A percentile compares a stretch with the other conserved stretches of the same genome.
Evolutionary conservation across 1,140 invertebrate genomes (phyloP).

Genomic region (Hesperophylax magnus): DNA sequence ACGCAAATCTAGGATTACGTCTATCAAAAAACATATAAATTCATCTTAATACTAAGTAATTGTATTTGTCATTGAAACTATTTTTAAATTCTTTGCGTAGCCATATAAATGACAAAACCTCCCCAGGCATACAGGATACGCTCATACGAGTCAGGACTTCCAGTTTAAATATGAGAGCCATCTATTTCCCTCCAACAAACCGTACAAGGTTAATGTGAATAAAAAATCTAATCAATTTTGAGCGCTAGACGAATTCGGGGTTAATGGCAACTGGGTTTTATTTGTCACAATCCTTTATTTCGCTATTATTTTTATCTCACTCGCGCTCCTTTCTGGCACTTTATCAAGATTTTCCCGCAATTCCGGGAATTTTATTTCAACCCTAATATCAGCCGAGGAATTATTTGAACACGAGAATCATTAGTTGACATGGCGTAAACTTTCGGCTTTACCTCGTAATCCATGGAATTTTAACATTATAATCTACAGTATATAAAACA

Average conservation of each 20-base stretch:
- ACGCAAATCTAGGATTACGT: too few relatives aligned
- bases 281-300: conserved; percentile 14
- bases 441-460: neutral
- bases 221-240: neutral
- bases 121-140: too few relatives aligned
- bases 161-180: too few relatives aligned
- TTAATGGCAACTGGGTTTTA: neutral
- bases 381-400: neutral
- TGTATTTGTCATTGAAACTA: too few relatives aligned
- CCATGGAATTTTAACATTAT: neutral
- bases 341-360: conserved; percentile 6
- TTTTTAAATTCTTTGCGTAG: too few relatives aligned
- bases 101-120: too few relatives aligned
- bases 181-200: too few relatives aligned
- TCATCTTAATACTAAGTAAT: too few relatives aligned
- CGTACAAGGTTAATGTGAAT: neutral
- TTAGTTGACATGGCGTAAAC: neutral
- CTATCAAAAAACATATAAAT: too few relatives aligned
- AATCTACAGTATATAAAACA: neutral
- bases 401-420: conserved; percentile 8
- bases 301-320: conserved; percentile 4
- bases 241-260: neutral
- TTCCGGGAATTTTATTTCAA: neutral
- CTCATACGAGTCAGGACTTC: too few relatives aligned
- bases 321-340: conserved; percentile 1